Percentiles rank a stretch among this genome's conserved stretches.
Conservation (phyloP, 2,888 invertebrate genomes). For the Brachypalpus laphriformis region DNA sequence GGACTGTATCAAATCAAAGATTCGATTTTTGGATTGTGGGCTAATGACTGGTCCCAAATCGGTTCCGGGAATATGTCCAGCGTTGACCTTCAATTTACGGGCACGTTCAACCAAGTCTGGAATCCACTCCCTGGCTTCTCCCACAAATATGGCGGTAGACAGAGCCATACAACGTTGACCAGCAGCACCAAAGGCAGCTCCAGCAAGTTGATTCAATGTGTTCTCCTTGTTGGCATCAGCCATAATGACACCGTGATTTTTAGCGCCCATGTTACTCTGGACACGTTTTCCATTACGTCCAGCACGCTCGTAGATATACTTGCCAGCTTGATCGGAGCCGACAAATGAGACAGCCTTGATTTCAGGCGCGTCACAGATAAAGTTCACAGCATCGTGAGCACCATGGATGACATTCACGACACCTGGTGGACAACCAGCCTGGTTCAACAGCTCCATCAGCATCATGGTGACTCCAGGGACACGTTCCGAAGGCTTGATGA, state of each 20-base stretch:
- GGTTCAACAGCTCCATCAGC: slow-evolving; percentile 94
- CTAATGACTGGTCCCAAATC: slow-evolving; percentile 98
- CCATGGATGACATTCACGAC: slow-evolving; percentile 99
- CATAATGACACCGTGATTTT: slow-evolving; percentile 98
- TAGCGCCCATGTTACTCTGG: slow-evolving; percentile 99
- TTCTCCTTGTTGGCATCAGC: slow-evolving; percentile 99
- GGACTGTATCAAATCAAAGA: slow-evolving; percentile 91
- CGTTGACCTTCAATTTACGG: slow-evolving; percentile 94
- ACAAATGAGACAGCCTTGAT: slow-evolving; percentile 99
- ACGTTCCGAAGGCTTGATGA: slow-evolving; percentile 98
- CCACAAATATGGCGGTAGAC: slow-evolving; percentile 85
- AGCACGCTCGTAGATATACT: slow-evolving; percentile 96
- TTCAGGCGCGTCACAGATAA: slow-evolving; percentile 97
- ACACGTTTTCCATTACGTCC: slow-evolving; percentile 96
- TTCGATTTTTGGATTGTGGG: slow-evolving; percentile 93
- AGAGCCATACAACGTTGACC: slow-evolving; percentile 99
- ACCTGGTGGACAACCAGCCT: slow-evolving; percentile 98
- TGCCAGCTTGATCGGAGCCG: slow-evolving; percentile 97
- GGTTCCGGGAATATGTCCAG: slow-evolving; percentile 91
- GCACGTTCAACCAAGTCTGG: slow-evolving; percentile 94
- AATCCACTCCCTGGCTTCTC: slow-evolving; percentile 95
- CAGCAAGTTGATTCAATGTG: slow-evolving; percentile 94
- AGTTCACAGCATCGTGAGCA: slow-evolving; percentile 96
- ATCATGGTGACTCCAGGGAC: slow-evolving; percentile 98
- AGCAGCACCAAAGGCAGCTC: slow-evolving; percentile 99